These are phyloP conservation scores for Leucosticte australis DNA, from an alignment of 2,113 vertebrate genomes.

Conservation along the genomic window DNA sequence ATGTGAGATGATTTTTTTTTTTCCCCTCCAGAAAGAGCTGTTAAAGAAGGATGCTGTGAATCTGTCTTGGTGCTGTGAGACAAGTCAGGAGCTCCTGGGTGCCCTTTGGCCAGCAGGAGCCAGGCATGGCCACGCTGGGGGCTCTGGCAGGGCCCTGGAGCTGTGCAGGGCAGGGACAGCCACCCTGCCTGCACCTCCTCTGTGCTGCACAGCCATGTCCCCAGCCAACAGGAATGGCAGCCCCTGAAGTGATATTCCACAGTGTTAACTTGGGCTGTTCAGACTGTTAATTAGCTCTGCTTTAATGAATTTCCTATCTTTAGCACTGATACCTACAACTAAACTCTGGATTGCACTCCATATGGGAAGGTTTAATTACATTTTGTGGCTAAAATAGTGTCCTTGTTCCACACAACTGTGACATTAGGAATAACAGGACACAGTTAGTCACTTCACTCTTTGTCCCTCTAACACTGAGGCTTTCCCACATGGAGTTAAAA, in stretches of 20 bases:
- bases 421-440: not conserved
- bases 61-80: not conserved
- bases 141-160: not conserved
- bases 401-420: not conserved
- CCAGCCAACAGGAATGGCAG: not conserved
- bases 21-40: not conserved
- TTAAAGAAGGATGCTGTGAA: not conserved
- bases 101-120: not conserved
- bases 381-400: not conserved
- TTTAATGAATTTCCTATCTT: not conserved
- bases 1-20: not conserved
- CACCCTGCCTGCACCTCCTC: not conserved
- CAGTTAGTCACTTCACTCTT: not conserved
- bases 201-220: not conserved
- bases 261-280: not conserved
- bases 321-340: not conserved
- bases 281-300: not conserved
- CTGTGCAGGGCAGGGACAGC: not conserved
- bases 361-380: not conserved
- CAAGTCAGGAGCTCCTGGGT: not conserved
- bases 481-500: not conserved
- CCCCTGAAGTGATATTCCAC: not conserved
- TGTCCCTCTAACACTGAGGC: not conserved
- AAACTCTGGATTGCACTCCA: not conserved
- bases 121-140: rapidly evolving